Percentiles rank a stretch among this genome's conserved stretches.
phyloP scores from a whole-genome alignment of 1,140 invertebrate species.

The Hyphantria cunea region DNA sequence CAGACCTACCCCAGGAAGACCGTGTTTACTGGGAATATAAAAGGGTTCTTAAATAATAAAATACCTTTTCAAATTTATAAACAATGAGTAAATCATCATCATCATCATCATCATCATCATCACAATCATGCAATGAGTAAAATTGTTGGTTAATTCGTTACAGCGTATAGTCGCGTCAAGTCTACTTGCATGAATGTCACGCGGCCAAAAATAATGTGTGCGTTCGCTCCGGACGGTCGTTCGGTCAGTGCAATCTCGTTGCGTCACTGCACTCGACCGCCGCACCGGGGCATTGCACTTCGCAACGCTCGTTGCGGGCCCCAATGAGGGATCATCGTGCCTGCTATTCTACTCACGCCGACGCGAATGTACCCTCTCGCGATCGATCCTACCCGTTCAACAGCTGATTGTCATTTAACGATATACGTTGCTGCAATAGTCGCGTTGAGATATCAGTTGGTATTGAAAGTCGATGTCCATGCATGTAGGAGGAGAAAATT shows the following conservation, averaged over 20 bases:
- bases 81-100: slow-evolving; percentile 48
- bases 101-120: too few species aligned
- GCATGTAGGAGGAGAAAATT: too few species aligned
- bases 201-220: slow-evolving; percentile 65
- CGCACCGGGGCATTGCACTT: slow-evolving; percentile 74
- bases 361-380: slow-evolving; percentile 43
- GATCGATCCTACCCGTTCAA: slow-evolving; percentile 68
- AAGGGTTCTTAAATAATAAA: slow-evolving; percentile 32
- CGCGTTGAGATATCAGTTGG: too few species aligned
- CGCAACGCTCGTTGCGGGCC: slow-evolving; percentile 40
- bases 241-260: slow-evolving; percentile 74
- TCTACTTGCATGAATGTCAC: slow-evolving; percentile 71
- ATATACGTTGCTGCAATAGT: too few species aligned
- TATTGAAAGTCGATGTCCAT: too few species aligned
- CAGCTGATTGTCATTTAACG: slow-evolving; percentile 69
- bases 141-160: slow-evolving; percentile 55
- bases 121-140: too few species aligned
- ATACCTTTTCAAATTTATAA: slow-evolving; percentile 27
- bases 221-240: slow-evolving; percentile 49
- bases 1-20: slow-evolving; percentile 17
- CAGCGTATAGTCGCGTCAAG: slow-evolving; percentile 42
- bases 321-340: slow-evolving; percentile 32
- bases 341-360: slow-evolving; percentile 45
- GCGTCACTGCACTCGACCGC: slow-evolving; percentile 70
- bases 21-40: slow-evolving; percentile 25